phyloP scores from a whole-genome alignment of 2,888 invertebrate species.

The Drepanosiphum platanoidis region DNA sequence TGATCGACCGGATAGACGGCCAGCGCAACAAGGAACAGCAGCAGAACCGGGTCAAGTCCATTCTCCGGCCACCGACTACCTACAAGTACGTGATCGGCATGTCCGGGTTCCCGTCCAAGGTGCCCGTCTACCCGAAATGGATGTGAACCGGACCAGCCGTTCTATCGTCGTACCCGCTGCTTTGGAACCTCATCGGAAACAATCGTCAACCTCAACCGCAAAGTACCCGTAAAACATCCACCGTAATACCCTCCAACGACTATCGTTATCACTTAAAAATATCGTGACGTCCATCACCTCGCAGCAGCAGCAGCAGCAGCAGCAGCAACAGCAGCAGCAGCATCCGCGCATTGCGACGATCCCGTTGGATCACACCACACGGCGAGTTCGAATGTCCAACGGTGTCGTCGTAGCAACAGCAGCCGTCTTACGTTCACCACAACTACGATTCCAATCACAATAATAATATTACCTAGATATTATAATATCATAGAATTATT shows the following conservation, averaged over 20 bases:
- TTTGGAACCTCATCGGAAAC: slow-evolving; percentile 51
- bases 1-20: slow-evolving; percentile 17
- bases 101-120: slow-evolving; percentile 82
- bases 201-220: not conserved
- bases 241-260: not conserved
- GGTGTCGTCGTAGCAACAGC: too few species aligned
- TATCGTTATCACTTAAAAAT: slow-evolving; percentile 34
- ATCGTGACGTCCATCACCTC: slow-evolving; percentile 18
- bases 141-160: slow-evolving; percentile 64
- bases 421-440: too few species aligned
- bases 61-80: slow-evolving; percentile 80
- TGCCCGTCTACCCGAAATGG: slow-evolving; percentile 69
- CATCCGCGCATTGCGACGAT: too few species aligned
- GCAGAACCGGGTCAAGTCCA: slow-evolving; percentile 66
- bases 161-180: slow-evolving; percentile 67
- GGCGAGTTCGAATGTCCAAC: too few species aligned
- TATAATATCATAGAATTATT: too few species aligned
- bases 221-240: not conserved
- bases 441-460: too few species aligned
- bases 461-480: too few species aligned
- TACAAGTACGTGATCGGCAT: slow-evolving; percentile 84
- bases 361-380: too few species aligned
- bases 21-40: not conserved
- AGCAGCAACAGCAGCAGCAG: too few species aligned
- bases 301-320: too few species aligned